phyloP scores from a whole-genome alignment of 2,888 invertebrate species.

The Elgonia sp. region DNA sequence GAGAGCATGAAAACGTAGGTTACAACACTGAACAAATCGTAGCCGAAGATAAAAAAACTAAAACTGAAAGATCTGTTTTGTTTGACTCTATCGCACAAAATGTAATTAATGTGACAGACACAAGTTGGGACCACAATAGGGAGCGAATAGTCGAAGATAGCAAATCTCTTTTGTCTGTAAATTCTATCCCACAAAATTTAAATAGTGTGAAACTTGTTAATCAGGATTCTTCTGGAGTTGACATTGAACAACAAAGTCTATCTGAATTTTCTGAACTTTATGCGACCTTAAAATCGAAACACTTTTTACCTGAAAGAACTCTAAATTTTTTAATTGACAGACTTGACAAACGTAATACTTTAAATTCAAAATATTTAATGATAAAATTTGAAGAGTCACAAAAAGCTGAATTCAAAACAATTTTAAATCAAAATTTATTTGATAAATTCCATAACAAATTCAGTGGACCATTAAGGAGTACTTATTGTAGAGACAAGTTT shows the following conservation, averaged over 20 bases:
- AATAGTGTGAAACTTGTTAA: neutral
- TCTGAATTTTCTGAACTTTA: constrained; percentile 40
- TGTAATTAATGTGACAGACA: too few species aligned
- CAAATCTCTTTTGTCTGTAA: neutral
- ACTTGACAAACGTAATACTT: constrained; percentile 29
- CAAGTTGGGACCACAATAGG: too few species aligned
- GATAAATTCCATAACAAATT: constrained; percentile 36
- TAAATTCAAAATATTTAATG: constrained; percentile 49
- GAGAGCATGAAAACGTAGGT: neutral
- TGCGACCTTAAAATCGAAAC: constrained; percentile 53
- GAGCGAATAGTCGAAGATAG: neutral
- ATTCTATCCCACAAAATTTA: neutral
- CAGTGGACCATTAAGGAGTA: constrained; percentile 45
- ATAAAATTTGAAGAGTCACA: constrained; percentile 35
- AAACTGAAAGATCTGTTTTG: too few species aligned
- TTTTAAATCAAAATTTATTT: constrained; percentile 57
- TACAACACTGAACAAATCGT: constrained; percentile 8
- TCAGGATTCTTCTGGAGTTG: constrained; percentile 1
- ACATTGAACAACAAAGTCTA: constrained; percentile 29
- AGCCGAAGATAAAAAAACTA: neutral
- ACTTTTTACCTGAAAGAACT: constrained; percentile 41
- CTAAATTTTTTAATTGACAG: constrained; percentile 37
- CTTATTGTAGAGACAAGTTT: constrained; percentile 38
- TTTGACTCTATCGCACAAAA: too few species aligned
- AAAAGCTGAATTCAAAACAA: constrained; percentile 26